Evolutionary conservation across 2,797 vertebrate genomes (phyloP).

Genomic region (Peromyscus aztecus): DNA sequence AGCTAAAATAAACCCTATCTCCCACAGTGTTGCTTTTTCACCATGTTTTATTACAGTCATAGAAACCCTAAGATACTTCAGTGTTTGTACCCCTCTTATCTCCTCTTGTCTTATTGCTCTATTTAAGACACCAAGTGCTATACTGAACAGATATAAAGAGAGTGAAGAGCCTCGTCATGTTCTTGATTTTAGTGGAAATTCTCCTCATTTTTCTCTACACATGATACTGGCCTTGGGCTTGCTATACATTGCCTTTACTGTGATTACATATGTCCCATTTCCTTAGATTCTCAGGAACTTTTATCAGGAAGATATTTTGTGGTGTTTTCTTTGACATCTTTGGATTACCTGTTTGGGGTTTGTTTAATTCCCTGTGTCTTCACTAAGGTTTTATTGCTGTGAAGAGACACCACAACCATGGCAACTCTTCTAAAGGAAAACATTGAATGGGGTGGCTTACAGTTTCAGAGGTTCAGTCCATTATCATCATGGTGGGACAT

Average conservation of each 20-base stretch:
- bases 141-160: neutral
- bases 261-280: neutral
- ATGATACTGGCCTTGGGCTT: neutral
- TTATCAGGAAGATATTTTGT: neutral
- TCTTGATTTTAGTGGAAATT: neutral
- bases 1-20: neutral
- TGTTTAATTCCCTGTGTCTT: neutral
- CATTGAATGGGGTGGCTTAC: neutral
- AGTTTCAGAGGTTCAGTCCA: neutral
- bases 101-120: neutral
- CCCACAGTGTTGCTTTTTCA: neutral
- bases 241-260: neutral
- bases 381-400: neutral
- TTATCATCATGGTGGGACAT: neutral
- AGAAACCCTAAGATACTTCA: neutral
- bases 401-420: neutral
- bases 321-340: neutral
- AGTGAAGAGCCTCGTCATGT: neutral
- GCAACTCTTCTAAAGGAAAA: neutral
- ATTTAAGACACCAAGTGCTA: neutral
- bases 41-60: neutral
- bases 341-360: neutral
- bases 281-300: neutral
- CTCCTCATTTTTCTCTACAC: neutral
- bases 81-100: neutral